Evolutionary conservation across 2,797 vertebrate genomes (phyloP), one percentile per base, ranked within the genome.

Genomic region (Graptemys geographica): DNA sequence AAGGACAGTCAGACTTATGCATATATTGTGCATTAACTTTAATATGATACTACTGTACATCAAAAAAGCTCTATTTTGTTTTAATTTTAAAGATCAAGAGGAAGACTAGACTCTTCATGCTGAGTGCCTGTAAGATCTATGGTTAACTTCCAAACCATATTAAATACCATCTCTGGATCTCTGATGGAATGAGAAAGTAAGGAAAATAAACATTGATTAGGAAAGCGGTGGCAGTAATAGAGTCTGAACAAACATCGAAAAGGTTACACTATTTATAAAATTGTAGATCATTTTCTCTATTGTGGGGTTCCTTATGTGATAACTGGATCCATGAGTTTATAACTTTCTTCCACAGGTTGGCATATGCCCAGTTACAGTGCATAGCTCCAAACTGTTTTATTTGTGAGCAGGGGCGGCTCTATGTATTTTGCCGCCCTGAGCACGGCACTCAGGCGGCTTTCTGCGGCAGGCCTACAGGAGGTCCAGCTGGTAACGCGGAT

Each of bases 321-420:
- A 95, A 74, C 18, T 90, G 49, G 53, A 11, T 74, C 72, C 83
- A 87, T 28, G 6, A 72, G 51, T 65, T 90, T 44, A 80, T 86
- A 41, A 28, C 57, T 55, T 85, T 49, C 53, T 83, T 91, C 87
- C 92, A 92, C 83, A 87, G 88, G 65, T 74, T 92, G 88, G 74
- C 51, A 84, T 89, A 94, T 86, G 94, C 94, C 79, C 91, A 95
- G 51, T 1, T 91, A 91, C 59, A 90, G 25, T 91, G 65, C 16
- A 15, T 19, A 55, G 25, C 13, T 94, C 74, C 65, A 94, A 90
- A 84, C 44, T 31, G n/a, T 11, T 96, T 95, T 76, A 87, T 51
- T 41, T 81, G 33, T 21, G 88, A 72, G 19, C 44, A 44, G 7
- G 44, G 44, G 44, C 44, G 44, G 2, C 44, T 44, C 44, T 44